Evolutionary conservation across 2,888 invertebrate species (phyloP).

Genomic region (Nasonovia ribisnigri): DNA sequence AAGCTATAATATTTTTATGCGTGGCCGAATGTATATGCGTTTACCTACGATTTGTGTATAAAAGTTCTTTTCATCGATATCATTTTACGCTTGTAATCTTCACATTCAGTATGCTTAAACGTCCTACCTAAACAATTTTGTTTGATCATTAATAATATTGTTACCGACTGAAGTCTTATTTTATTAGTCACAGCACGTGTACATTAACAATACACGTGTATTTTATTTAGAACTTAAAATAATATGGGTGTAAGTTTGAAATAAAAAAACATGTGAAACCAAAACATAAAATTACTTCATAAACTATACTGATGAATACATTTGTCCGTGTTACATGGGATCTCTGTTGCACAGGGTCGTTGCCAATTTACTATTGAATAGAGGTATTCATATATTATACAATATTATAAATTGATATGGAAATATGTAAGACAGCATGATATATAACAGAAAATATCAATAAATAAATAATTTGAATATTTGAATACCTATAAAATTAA

Average conservation of each 20-base stretch:
- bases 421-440: no score
- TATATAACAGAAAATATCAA: no score
- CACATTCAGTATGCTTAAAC: not conserved
- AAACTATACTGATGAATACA: no score
- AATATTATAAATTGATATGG: no score
- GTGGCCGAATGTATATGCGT: not conserved
- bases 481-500: no score
- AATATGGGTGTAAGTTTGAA: not conserved
- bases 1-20: not conserved
- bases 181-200: not conserved
- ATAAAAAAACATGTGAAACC: no score
- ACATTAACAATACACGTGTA: not conserved
- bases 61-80: not conserved
- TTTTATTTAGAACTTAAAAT: not conserved
- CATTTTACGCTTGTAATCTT: not conserved
- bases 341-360: no score
- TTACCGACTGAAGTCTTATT: not conserved
- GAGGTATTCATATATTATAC: no score
- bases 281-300: no score
- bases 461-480: no score
- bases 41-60: not conserved
- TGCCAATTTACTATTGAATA: no score
- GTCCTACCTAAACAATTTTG: not conserved
- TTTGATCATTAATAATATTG: not conserved
- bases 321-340: no score